Percentiles rank a stretch among this genome's conserved stretches.
Conservation (phyloP, 2,888 invertebrate genomes). For the Pristionchus exspectatus region DNA sequence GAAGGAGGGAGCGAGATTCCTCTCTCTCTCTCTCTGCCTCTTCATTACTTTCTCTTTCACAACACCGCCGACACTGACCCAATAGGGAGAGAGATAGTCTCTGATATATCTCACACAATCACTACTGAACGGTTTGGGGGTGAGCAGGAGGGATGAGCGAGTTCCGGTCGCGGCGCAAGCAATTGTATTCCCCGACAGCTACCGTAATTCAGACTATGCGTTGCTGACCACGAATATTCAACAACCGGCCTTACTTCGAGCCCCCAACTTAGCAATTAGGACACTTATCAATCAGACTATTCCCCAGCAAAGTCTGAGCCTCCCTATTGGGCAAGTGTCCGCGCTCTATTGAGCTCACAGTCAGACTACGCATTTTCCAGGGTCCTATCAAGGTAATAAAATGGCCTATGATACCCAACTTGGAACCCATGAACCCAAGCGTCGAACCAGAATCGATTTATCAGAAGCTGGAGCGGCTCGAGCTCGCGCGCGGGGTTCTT, state of each 20-base stretch:
- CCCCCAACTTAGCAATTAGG: no score
- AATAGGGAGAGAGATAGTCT: conserved; percentile 6
- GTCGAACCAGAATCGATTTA: neutral
- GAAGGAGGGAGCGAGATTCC: neutral
- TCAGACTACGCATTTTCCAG: neutral
- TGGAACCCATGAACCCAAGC: no score
- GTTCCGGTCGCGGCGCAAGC: neutral
- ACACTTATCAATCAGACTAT: no score
- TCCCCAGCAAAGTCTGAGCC: no score
- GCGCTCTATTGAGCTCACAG: no score
- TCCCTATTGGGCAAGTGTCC: no score
- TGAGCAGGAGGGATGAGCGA: neutral
- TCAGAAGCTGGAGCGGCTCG: neutral
- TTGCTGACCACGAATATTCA: no score
- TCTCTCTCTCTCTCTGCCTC: conserved; percentile 15
- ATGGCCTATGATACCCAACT: no score
- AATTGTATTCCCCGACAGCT: neutral
- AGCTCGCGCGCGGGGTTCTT: neutral
- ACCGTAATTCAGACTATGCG: neutral
- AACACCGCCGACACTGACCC: conserved; percentile 44
- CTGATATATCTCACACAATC: conserved; percentile 30
- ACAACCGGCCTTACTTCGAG: no score
- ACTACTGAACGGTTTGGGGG: conserved; percentile 31
- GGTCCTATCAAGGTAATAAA: no score
- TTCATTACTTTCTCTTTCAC: conserved; percentile 48